These are phyloP conservation scores for Ascidia mentula DNA, from an alignment of 23 tunicate genomes.

Conservation along the genomic window DNA sequence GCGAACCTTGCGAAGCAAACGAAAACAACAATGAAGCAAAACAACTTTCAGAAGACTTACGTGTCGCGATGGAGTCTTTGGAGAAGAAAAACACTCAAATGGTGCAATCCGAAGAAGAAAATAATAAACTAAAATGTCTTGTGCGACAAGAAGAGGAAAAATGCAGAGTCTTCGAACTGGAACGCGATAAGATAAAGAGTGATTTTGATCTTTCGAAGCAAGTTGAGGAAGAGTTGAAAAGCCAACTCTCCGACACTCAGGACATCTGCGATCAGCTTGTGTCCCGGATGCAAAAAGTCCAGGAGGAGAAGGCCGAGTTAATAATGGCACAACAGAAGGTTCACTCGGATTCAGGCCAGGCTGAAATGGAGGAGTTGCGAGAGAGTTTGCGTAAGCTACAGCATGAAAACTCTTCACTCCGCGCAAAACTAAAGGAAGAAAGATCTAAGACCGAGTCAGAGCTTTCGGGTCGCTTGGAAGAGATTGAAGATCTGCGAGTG, in stretches of 20 bases:
- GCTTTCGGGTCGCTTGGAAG: background rate
- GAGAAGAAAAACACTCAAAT: background rate
- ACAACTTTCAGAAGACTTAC: too few relatives aligned
- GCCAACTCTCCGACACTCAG: constrained; percentile 23
- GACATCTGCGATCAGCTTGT: constrained; percentile 26
- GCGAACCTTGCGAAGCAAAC: too few relatives aligned
- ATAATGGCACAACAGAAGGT: constrained; percentile 17
- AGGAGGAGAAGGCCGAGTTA: constrained; percentile 47
- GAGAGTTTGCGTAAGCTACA: constrained; percentile 4
- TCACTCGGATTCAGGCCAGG: background rate
- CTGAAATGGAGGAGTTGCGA: background rate
- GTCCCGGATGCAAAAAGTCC: constrained; percentile 19
- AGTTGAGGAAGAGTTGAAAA: constrained; percentile 13
- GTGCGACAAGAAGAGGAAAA: too few relatives aligned
- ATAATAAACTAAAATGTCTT: background rate
- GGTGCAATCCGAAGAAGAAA: background rate
- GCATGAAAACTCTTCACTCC: constrained; percentile 17
- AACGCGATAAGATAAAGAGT: background rate
- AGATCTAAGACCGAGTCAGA: background rate
- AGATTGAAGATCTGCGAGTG: constrained; percentile 18
- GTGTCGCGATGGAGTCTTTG: background rate
- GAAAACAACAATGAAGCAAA: too few relatives aligned
- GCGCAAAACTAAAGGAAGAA: constrained; percentile 4
- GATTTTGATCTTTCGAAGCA: background rate
- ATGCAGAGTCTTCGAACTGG: too few relatives aligned